Evolutionary conservation across 2,797 vertebrate species (phyloP), one percentile per base, ranked within the genome.

Genomic region (Peromyscus nudipes): DNA sequence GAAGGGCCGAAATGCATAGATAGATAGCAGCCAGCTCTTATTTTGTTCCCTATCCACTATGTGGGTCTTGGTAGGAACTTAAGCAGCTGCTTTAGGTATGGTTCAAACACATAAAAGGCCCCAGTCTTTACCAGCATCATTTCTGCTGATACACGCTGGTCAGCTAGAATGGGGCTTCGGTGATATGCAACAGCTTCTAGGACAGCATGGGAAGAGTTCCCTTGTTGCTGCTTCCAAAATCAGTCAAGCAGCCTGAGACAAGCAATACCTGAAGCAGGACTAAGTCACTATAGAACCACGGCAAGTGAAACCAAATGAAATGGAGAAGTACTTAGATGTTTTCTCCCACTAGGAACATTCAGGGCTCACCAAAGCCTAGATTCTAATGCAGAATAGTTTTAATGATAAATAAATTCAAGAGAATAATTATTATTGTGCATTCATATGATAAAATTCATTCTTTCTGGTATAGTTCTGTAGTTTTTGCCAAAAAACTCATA

Each of bases 221-320:
- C 16, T 57, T 60, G 46, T 13, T 87, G 37, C n/a, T 85, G 75
- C 29, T 60, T 69, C 75, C 93, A 85, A 60, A 12, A 57, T 62
- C 82, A 60, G n/a, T 62, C 80, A 64, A 43, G 31, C 31, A 73
- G 80, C 84, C 19, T 37, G 55, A 75, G 52, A 75, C 0, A 14
- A 73, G 29, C 52, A 60, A 27, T 14, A 75, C 17, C 37, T 64
- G 57, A 90, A 86, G 43, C 34, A 80, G 40, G 34, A 83, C 16
- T 31, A 75, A 73, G n/a, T 46, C 79, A 89, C 40, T 55, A 1
- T 3, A 49, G 87, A 97, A 95, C 37, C 46, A 65, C 0, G 27
- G 43, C n/a, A 69, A 60, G 55, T 43, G 11, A 87, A 73, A 27
- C 69, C 34, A 96, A 97, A 91, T 69, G 40, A 94, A 96, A 96